Evolutionary conservation across 2,113 vertebrate species (phyloP), one percentile per base, ranked within the genome.

Genomic region (Lepus europaeus): DNA sequence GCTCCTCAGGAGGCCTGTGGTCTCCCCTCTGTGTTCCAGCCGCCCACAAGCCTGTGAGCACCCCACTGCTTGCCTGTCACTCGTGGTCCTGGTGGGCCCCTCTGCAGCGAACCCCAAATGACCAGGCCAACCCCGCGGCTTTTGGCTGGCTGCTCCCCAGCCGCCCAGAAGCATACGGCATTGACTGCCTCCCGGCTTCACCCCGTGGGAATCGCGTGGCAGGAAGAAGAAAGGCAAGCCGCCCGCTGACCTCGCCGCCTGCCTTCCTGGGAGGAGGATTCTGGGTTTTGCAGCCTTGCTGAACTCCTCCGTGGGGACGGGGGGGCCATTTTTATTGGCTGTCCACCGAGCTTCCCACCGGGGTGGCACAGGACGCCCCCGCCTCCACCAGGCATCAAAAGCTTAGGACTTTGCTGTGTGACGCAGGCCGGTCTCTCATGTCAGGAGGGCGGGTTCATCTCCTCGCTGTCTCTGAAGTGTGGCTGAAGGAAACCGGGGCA

Each of bases 131-230:
- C 45, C 45, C 7, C 7, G 45, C 6, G 45, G 45, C 45, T 45
- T 45, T 45, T 45, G 45, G 45, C 45, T 45, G 45, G 45, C 45
- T 45, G 45, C 45, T 45, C 45, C 45, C 7, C 45, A 1, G 45
- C 76, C 56, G 6, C 70, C 53, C 23, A 86, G 88, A 66, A 45
- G 74, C 27, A 29, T 33, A n/a, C 2, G 59, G 13, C 89, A 59
- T 91, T 20, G 5, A 74, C 89, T 69, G 89, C 69, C 53, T 78
- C 79, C 61, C 83, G 63, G 83, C 49, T 72, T 79, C 66, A 49
- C 1, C 51, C 81, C 77, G 93, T 82, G 83, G 92, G 77, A 59
- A 49, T 73, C 31, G n/a, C 89, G 95, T 95, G 95, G 89, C 93
- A 83, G 91, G 61, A 85, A 66, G 82, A 84, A 82, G 82, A 87